Percentiles rank a stretch among this genome's conserved stretches.
Evolutionary conservation across 2,113 vertebrate species (phyloP).

Genomic region (Oryctolagus cuniculus): DNA sequence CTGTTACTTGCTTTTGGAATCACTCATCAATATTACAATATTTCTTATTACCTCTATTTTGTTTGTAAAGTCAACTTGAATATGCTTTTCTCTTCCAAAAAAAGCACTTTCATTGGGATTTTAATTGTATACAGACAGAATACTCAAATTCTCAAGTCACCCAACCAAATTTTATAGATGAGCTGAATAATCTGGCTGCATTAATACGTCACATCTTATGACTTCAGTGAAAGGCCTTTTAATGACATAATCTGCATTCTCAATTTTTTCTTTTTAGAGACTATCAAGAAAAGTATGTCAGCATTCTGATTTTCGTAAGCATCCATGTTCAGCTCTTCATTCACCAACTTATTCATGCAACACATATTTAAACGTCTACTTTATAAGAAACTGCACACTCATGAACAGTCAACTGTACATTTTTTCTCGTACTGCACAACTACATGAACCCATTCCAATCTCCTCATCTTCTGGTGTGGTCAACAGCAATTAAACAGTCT

Average conservation of each 20-base stretch:
- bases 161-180: constrained; percentile 59
- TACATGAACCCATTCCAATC: constrained; percentile 20
- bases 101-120: neutral
- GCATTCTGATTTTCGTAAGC: constrained; percentile 38
- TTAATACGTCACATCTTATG: constrained; percentile 42
- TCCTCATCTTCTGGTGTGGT: neutral
- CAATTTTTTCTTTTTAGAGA: constrained; percentile 45
- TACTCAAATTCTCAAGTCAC: neutral
- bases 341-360: constrained; percentile 8
- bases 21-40: constrained; percentile 24
- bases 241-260: constrained; percentile 23
- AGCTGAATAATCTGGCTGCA: constrained; percentile 57
- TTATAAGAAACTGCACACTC: neutral
- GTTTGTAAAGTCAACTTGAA: neutral
- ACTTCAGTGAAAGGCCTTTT: constrained; percentile 41
- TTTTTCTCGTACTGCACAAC: constrained; percentile 48
- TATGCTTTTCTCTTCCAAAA: neutral
- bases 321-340: constrained; percentile 55
- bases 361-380: neutral
- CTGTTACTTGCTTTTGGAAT: constrained; percentile 28
- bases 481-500: neutral
- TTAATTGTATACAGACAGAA: neutral
- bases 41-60: constrained; percentile 8
- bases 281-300: constrained; percentile 58
- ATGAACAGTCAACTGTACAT: neutral